Conservation (phyloP, 2,113 vertebrate species). For the Onychostoma macrolepis region DNA sequence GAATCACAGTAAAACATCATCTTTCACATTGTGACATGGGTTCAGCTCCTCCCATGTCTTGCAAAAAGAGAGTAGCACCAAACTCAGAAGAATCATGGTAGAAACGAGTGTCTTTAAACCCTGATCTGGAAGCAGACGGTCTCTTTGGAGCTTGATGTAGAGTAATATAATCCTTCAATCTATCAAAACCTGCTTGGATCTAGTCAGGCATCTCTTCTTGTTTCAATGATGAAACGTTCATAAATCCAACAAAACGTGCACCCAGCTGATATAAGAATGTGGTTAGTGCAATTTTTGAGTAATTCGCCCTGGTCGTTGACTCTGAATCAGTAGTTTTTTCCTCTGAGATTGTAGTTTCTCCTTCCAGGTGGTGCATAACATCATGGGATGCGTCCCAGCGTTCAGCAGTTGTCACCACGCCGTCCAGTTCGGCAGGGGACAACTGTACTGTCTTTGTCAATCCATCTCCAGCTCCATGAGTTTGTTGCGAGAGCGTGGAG, state of each 20-base stretch:
- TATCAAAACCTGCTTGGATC: neutral
- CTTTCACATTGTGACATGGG: neutral
- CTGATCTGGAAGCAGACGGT: slow-evolving; percentile 19
- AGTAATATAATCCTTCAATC: slow-evolving; percentile 37
- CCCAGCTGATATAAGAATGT: neutral
- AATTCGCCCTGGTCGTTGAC: neutral
- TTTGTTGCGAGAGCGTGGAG: slow-evolving; percentile 81
- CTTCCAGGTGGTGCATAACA: neutral
- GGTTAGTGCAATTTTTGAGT: slow-evolving; percentile 28
- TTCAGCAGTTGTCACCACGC: slow-evolving; percentile 5
- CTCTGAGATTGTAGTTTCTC: slow-evolving; percentile 25
- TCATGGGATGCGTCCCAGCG: neutral
- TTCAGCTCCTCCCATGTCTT: slow-evolving; percentile 11
- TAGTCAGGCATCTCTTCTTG: neutral
- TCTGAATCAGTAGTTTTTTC: neutral
- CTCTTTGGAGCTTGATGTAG: slow-evolving; percentile 41
- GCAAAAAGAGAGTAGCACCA: slow-evolving; percentile 31
- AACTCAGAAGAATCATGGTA: slow-evolving; percentile 21
- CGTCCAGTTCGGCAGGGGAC: neutral
- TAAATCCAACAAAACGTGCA: neutral
- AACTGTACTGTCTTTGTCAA: slow-evolving; percentile 74
- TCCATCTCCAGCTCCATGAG: slow-evolving; percentile 95
- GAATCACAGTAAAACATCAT: neutral
- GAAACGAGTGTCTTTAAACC: slow-evolving; percentile 12
- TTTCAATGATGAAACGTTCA: neutral